These are phyloP conservation scores for Himalopsyche japonica DNA, from an alignment of 2,888 invertebrate genomes.

Conservation along the genomic window DNA sequence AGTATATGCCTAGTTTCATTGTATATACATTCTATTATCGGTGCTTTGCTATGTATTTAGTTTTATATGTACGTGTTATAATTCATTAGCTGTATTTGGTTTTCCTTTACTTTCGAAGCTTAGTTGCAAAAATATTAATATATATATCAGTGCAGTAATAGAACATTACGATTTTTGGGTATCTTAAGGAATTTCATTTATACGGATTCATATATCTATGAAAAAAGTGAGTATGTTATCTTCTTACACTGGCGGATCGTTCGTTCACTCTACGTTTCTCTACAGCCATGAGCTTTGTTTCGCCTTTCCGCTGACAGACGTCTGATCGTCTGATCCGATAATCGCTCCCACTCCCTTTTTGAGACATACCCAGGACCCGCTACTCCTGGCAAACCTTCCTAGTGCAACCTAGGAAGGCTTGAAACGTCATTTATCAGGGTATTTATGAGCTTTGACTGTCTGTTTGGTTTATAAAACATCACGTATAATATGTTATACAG, in stretches of 20 bases:
- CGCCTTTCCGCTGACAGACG: conserved; percentile 15
- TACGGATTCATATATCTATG: not conserved
- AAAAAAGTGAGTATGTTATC: no score
- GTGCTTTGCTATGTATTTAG: no score
- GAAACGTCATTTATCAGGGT: not conserved
- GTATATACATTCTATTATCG: no score
- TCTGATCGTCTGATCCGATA: conserved; percentile 22
- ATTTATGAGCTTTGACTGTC: not conserved
- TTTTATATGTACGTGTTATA: no score
- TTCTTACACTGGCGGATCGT: not conserved
- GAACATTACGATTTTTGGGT: not conserved
- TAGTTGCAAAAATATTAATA: no score
- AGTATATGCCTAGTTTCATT: not conserved
- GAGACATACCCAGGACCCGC: not conserved
- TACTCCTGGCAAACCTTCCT: not conserved
- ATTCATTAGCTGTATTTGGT: no score
- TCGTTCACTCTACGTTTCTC: not conserved
- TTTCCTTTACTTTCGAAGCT: no score
- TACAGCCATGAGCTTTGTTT: not conserved
- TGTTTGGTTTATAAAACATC: not conserved
- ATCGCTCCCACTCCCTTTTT: not conserved
- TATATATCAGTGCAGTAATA: no score
- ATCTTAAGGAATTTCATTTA: not conserved
- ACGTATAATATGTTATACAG: no score
- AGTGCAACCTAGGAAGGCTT: not conserved